Base-by-base conservation (phyloP, 2,113 vertebrate genomes). In the Picathartes gymnocephalus region DNA sequence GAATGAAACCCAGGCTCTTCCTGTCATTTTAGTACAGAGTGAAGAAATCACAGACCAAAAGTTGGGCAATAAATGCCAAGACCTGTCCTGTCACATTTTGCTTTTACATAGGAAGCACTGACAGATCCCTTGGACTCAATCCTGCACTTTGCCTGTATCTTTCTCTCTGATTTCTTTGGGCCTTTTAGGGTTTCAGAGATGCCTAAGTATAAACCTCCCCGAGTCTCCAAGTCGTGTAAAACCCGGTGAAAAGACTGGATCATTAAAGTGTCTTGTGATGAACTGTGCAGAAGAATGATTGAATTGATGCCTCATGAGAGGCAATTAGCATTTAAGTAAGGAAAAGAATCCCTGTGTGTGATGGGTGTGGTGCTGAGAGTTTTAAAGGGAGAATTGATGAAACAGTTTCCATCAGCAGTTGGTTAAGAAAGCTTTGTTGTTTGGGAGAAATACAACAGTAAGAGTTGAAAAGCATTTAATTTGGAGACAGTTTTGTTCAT, bases 401-500 rank as follows among this genome's bases (percentile, higher is more conserved):
- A 97, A 92, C 85, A 18, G 31, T 98, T 98, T 97, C 96, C 95
- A 94, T 97, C 97, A 97, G 96, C 85, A 66, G 30, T 31, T 45
- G n/a, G 40, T 82, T 86, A 94, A 79, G 87, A 87, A 84, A 77
- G 76, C 51, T 48, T 68, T 88, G 65, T 68, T 81, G 65, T 64
- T 83, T 4, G 7, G 61, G 69, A 71, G 85, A 65, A 86, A 50
- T 57, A 56, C n/a, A 61, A 4, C 50, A 27, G 28, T 33, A 23
- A 45, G 74, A 28, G 47, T 28, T 77, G 80, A 88, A 83, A 78
- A 93, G 25, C 24, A 8, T 69, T 83, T 77, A 44, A n/a, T 82
- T 81, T 83, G 27, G 64, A 81, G 23, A 11, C 40, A 6, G 48
- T 65, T 88, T 57, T 53, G 40, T 54, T 74, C 33, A 0, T 54